phyloP scores from a whole-genome alignment of 2,797 vertebrate genomes.

The Esox masquinongy region DNA sequence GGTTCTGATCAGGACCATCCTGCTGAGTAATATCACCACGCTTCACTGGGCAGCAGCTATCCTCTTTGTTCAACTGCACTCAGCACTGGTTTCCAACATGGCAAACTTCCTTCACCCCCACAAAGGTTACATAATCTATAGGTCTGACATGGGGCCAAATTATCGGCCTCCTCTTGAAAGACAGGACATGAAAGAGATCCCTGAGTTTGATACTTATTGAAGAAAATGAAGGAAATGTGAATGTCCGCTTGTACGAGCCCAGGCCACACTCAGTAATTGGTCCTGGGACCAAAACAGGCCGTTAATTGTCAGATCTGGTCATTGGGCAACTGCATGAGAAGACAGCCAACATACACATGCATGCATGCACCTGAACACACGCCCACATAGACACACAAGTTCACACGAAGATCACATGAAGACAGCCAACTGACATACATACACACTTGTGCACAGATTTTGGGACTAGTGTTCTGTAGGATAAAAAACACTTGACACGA shows the following conservation, averaged over 20 bases:
- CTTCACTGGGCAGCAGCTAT: constrained; percentile 52
- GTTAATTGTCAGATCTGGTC: constrained; percentile 44
- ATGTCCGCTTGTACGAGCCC: constrained; percentile 44
- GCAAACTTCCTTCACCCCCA: constrained; percentile 53
- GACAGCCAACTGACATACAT: background rate
- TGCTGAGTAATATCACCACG: constrained; percentile 47
- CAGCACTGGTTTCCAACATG: constrained; percentile 51
- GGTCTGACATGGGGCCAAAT: constrained; percentile 58
- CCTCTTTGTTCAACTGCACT: constrained; percentile 51
- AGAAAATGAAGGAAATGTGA: constrained; percentile 62
- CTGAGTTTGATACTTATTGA: constrained; percentile 60
- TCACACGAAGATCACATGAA: background rate
- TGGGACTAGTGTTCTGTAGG: constrained; percentile 55
- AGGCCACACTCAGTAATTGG: constrained; percentile 44
- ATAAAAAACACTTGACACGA: constrained; percentile 68
- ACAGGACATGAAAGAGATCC: constrained; percentile 48
- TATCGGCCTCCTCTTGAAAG: constrained; percentile 50
- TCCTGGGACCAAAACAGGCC: constrained; percentile 46
- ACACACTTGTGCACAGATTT: constrained; percentile 35
- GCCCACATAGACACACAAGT: background rate
- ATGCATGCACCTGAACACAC: background rate
- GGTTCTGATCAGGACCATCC: constrained; percentile 48
- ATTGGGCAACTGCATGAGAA: constrained; percentile 39
- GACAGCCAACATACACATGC: constrained; percentile 15
- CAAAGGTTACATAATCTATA: constrained; percentile 55